Evolutionary conservation across 23 tunicate genomes (phyloP), one percentile per base, ranked within the genome.

Genomic region (Aplidium turbinatum): DNA sequence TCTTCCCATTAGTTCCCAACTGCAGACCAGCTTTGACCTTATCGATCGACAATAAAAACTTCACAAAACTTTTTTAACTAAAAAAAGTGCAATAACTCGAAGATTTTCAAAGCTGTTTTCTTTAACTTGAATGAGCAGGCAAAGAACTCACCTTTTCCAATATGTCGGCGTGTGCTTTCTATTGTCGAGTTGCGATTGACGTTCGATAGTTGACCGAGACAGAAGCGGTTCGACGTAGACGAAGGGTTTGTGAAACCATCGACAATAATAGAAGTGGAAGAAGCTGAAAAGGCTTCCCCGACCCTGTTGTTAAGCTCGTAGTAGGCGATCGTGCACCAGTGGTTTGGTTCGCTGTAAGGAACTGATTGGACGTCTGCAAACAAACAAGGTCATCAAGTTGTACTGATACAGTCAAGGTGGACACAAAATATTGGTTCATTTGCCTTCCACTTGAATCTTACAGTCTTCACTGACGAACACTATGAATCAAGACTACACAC

Each of bases 161-260:
- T 94, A 55, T 94, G 99, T 4, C 99, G 85, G 33, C 99, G 53
- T 9, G 99, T 94, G 48, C 75, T 94, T 48, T 94, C 99, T 16
- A 94, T 94, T 26, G 99, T 94, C 28, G 99, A 94, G 60, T 94
- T 94, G 11, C 99, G 72, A 62, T 94, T 94, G 0, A 94, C 99
- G 42, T 94, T 94, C 27, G 99, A 94, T 18, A 94, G 71, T 48
- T 87, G 90, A 0, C 99, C 99, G 45, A 94, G 61, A 34, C 96
- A 94, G 51, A 94, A 94, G 25, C 99, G 73, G 50, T 94, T 94
- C 0, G 86, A 84, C 3, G 82, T 78, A 0, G 96, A 72, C 3
- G 94, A 87, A 0, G 99, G 99, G 72, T 94, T 94, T 33, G 99
- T 94, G 86, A 94, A 94, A 3, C 99, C 99, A 36, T 94, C 99